Evolutionary conservation across 2,113 vertebrate species (phyloP), one percentile per base, ranked within the genome.

Genomic region (Actinemys pallida): DNA sequence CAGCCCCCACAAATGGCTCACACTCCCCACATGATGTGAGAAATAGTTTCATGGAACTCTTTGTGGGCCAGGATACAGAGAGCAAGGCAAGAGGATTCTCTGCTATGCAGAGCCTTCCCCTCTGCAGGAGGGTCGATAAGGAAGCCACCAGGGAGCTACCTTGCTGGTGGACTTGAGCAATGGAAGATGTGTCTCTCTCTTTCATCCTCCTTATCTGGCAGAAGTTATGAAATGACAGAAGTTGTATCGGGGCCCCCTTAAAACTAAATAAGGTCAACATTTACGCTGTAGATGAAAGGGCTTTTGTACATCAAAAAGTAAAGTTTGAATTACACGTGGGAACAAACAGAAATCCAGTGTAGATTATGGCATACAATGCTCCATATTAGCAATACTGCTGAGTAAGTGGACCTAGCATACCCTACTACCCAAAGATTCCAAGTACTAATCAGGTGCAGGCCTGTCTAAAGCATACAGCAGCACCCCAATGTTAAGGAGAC

Each of bases 321-420:
- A 91, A 53, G 29, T 20, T 69, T 76, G 81, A 86, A 80, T 52
- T 57, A 65, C 39, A 88, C 5, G 31, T 84, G 57, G 47, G 95
- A 47, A 82, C 20, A 20, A 91, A 65, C 0, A 3, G 95, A 35
- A 97, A 93, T 54, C 81, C 81, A 93, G 54, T 47, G 27, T 2
- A 2, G 4, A 24, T 6, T 87, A 49, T 0, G 1, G 56, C 75
- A 90, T 0, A 1, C 53, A 56, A 42, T 0, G 0, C 24, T 87
- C 53, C 53, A 83, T 35, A 11, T 76, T 54, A 93, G 72, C 92
- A 92, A 88, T 93, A 12, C 80, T 13, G 57, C 50, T 81, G 17
- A 82, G 53, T 10, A 84, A 88, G 20, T 11, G 52, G 50, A n/a
- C 56, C 83, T 62, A 78, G 76, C 83, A 93, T 31, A 49, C 83